Evolutionary conservation across 2,888 invertebrate species (phyloP).

Genomic region (Ommatoiulus sabulosus): DNA sequence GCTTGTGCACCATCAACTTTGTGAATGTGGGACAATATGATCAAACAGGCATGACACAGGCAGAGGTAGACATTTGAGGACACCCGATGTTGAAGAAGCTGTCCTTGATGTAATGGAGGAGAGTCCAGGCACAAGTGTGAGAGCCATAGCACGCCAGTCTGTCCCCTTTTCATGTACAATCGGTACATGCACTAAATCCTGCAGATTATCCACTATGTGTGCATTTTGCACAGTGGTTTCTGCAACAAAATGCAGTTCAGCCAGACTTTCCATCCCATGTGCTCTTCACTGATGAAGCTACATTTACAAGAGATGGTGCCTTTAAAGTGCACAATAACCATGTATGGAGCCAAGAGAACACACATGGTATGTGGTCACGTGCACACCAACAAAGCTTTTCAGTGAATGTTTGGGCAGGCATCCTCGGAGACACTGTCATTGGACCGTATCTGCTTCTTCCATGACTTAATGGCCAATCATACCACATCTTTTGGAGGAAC

Average conservation of each 20-base stretch:
- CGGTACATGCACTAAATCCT: too few species aligned
- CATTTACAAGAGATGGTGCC: slow-evolving; percentile 23
- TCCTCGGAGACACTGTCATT: slow-evolving; percentile 50
- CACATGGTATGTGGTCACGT: background rate
- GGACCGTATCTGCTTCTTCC: slow-evolving; percentile 55
- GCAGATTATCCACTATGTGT: too few species aligned
- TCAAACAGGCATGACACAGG: background rate
- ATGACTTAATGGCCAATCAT: background rate
- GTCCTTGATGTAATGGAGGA: background rate
- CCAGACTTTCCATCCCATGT: too few species aligned
- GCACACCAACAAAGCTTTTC: slow-evolving; percentile 51
- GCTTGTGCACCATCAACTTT: too few species aligned
- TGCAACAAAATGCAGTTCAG: too few species aligned
- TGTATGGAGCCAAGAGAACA: slow-evolving; percentile 38
- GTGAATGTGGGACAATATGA: too few species aligned
- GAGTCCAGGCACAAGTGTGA: background rate
- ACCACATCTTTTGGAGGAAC: slow-evolving; percentile 25
- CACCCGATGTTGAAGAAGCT: background rate
- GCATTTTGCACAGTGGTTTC: too few species aligned
- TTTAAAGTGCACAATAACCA: slow-evolving; percentile 55
- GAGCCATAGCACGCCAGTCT: background rate
- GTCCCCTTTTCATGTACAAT: background rate
- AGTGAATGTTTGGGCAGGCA: slow-evolving; percentile 57
- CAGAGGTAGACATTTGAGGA: slow-evolving; percentile 5
- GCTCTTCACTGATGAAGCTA: slow-evolving; percentile 42